Evolutionary conservation across 2,797 vertebrate genomes (phyloP).

Genomic region (Antennarius maculatus): DNA sequence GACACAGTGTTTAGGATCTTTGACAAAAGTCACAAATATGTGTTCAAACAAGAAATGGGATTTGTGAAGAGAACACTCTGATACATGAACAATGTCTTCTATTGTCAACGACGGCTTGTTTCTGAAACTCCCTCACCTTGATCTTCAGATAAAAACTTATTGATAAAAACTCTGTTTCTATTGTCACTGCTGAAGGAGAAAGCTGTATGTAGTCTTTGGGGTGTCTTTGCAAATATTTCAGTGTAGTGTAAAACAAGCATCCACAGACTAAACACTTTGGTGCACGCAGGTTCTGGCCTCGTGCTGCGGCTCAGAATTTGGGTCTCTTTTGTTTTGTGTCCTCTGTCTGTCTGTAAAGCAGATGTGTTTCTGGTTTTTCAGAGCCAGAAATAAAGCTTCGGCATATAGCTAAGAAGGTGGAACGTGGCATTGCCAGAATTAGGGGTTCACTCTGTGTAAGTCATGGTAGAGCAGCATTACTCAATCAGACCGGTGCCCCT

Average conservation of each 20-base stretch:
- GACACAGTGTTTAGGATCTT: not conserved
- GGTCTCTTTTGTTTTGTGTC: conserved; percentile 29
- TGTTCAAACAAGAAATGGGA: not conserved
- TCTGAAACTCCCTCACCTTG: conserved; percentile 16
- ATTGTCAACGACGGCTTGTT: conserved; percentile 23
- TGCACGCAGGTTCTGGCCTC: conserved; percentile 31
- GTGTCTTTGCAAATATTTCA: conserved; percentile 42
- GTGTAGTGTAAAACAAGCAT: conserved; percentile 24
- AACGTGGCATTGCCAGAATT: conserved; percentile 30
- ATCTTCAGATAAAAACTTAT: conserved; percentile 34
- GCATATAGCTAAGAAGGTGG: conserved; percentile 35
- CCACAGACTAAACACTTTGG: conserved; percentile 48
- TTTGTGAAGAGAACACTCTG: not conserved
- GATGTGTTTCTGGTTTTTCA: conserved; percentile 43
- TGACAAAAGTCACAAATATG: not conserved
- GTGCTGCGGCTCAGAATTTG: conserved; percentile 13
- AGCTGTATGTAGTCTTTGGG: conserved; percentile 26
- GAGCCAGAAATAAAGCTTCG: conserved; percentile 28
- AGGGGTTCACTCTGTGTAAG: conserved; percentile 21
- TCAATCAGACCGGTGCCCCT: conserved; percentile 14
- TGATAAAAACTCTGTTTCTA: conserved; percentile 34
- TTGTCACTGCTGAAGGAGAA: conserved; percentile 38
- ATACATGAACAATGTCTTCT: conserved; percentile 10
- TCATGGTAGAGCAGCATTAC: conserved; percentile 44
- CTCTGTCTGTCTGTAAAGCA: conserved; percentile 35